A percentile compares a stretch with the other conserved stretches of the same genome.
phyloP scores from a whole-genome alignment of 2,797 vertebrate genomes.

The Limosa lapponica region DNA sequence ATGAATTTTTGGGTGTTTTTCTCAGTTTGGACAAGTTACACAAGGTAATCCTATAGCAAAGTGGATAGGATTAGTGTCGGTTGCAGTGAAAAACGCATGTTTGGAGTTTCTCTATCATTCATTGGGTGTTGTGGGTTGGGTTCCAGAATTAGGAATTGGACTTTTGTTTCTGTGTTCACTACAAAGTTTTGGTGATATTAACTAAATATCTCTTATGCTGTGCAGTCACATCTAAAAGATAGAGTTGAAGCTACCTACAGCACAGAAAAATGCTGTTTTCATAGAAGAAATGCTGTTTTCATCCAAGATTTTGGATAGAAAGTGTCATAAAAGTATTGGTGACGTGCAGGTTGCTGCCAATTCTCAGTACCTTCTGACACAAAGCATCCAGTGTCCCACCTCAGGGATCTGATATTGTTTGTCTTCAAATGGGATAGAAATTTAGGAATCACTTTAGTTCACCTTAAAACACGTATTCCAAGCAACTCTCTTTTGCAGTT shows the following conservation, averaged over 20 bases:
- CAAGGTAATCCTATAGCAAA: background rate
- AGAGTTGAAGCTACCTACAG: background rate
- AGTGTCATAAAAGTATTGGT: accelerated
- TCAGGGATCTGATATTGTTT: background rate
- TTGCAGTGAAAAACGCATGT: background rate
- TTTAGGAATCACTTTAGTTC: background rate
- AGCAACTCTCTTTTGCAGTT: background rate
- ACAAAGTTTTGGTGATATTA: background rate
- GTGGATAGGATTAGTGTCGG: background rate
- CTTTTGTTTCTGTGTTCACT: background rate
- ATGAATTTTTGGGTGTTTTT: accelerated
- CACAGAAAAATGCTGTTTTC: background rate
- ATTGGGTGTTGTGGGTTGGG: background rate
- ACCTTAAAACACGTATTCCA: background rate
- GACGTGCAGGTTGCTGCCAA: background rate
- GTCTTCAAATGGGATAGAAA: background rate
- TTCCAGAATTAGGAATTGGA: background rate
- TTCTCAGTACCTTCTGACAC: background rate
- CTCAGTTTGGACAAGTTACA: background rate
- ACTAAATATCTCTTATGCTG: background rate
- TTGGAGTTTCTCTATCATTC: background rate
- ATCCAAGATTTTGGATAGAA: background rate
- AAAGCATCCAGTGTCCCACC: background rate
- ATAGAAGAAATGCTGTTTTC: background rate
- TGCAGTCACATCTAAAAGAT: background rate